Evolutionary conservation across 2,888 invertebrate genomes (phyloP).

Genomic region (Leptinotarsa juncta): DNA sequence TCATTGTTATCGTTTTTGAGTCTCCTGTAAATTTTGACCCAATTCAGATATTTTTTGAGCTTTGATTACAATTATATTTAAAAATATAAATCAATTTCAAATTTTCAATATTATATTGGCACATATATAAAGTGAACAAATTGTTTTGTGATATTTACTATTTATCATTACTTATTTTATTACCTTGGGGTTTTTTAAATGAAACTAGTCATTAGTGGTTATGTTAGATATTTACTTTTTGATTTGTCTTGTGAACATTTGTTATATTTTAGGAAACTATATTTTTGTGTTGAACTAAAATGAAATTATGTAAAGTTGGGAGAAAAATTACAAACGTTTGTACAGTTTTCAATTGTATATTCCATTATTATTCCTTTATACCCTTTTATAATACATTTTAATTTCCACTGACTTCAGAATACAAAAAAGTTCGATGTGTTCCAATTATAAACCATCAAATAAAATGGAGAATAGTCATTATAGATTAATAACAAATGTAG

Average conservation of each 20-base stretch:
- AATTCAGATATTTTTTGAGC: neutral
- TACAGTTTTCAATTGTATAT: neutral
- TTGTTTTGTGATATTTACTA: slow-evolving; percentile 8
- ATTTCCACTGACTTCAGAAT: no score
- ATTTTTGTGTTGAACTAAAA: neutral
- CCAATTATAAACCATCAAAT: no score
- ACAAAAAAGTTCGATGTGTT: no score
- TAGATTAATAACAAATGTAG: no score
- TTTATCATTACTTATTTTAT: neutral
- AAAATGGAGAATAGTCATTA: no score
- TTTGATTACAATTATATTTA: neutral
- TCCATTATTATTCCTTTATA: neutral
- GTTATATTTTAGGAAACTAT: neutral
- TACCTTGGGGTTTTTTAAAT: neutral
- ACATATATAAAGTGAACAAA: neutral
- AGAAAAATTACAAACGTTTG: neutral
- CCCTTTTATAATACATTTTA: neutral
- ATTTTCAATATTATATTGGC: neutral
- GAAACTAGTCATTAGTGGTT: slow-evolving; percentile 10
- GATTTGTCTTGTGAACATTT: neutral
- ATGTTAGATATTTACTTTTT: slow-evolving; percentile 1
- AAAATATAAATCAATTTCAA: neutral
- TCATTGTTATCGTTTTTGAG: no score
- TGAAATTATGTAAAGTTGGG: neutral
- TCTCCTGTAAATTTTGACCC: no score